These are phyloP conservation scores for Tiaroga cobitis DNA, from an alignment of 2,797 vertebrate species.

Conservation along the genomic window DNA sequence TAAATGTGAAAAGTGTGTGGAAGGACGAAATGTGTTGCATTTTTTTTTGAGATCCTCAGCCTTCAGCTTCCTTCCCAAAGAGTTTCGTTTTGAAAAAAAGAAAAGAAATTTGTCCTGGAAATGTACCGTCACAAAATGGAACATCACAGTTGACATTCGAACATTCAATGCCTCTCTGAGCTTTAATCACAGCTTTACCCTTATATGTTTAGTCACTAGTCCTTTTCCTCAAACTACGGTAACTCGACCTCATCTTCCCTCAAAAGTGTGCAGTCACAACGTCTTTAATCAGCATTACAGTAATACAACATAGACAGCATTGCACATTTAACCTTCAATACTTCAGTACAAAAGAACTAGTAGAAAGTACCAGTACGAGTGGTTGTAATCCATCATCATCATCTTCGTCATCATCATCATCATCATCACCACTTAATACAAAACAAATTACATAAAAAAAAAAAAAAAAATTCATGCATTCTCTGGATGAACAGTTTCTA, in stretches of 20 bases:
- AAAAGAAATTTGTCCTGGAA: conserved; percentile 76
- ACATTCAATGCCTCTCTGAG: conserved; percentile 60
- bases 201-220: conserved; percentile 29
- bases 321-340: conserved; percentile 86
- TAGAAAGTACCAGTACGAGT: conserved; percentile 83
- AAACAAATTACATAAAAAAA: conserved; percentile 58
- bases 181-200: conserved; percentile 73
- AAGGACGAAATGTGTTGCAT: conserved; percentile 29
- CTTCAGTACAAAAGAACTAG: conserved; percentile 84
- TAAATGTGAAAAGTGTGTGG: conserved; percentile 10
- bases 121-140: conserved; percentile 79
- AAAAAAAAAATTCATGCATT: conserved; percentile 56
- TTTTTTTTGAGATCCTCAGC: conserved; percentile 56
- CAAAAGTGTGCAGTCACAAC: conserved; percentile 75
- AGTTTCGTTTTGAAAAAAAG: conserved; percentile 78
- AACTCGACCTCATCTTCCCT: conserved; percentile 69
- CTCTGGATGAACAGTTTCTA: conserved; percentile 69
- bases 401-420: not conserved
- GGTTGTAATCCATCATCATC: conserved; percentile 72
- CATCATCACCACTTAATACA: conserved; percentile 71
- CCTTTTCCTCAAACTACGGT: conserved; percentile 59
- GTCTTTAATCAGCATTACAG: conserved; percentile 73
- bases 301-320: conserved; percentile 86
- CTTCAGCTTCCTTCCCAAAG: conserved; percentile 71
- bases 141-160: conserved; percentile 64